Conservation (phyloP, 1,140 invertebrate species). For the Drosophila tsacasi region DNA sequence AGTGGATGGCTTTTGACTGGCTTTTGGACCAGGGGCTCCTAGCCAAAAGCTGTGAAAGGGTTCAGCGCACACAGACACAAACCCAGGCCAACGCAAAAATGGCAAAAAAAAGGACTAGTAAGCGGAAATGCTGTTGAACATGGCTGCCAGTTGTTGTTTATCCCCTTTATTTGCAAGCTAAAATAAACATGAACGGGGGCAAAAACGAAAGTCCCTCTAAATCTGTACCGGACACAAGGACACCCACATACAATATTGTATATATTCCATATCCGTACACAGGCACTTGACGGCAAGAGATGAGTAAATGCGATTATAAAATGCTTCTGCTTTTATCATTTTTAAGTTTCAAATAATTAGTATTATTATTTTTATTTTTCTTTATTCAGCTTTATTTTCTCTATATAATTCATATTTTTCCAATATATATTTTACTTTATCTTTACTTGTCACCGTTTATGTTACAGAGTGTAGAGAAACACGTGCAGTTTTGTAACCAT, state of each 20-base stretch:
- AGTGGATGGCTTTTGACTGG: slow-evolving; percentile 39
- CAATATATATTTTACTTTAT: not conserved
- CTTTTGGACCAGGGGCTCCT: slow-evolving; percentile 5
- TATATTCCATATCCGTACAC: not conserved
- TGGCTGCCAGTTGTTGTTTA: slow-evolving; percentile 50
- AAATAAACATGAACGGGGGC: slow-evolving; percentile 52
- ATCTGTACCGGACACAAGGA: slow-evolving; percentile 48
- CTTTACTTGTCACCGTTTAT: not conserved
- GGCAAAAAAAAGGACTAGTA: slow-evolving; percentile 20
- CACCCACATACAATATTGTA: slow-evolving; percentile 15
- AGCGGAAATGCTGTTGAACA: slow-evolving; percentile 54
- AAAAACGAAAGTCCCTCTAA: slow-evolving; percentile 54
- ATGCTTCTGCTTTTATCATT: no score
- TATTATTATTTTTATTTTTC: no score
- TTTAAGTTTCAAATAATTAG: no score
- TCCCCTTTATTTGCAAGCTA: slow-evolving; percentile 58
- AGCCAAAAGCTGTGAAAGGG: slow-evolving; percentile 40
- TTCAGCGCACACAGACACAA: slow-evolving; percentile 13
- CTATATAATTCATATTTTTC: not conserved
- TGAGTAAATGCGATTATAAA: not conserved
- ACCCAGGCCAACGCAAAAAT: slow-evolving; percentile 10
- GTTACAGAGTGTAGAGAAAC: slow-evolving; percentile 2
- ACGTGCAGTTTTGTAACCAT: slow-evolving; percentile 5
- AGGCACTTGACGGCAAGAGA: slow-evolving; percentile 3
- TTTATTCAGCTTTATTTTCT: not conserved